These are phyloP conservation scores for Macrosoma leucophasiata DNA, from an alignment of 2,888 invertebrate species.

Conservation along the genomic window DNA sequence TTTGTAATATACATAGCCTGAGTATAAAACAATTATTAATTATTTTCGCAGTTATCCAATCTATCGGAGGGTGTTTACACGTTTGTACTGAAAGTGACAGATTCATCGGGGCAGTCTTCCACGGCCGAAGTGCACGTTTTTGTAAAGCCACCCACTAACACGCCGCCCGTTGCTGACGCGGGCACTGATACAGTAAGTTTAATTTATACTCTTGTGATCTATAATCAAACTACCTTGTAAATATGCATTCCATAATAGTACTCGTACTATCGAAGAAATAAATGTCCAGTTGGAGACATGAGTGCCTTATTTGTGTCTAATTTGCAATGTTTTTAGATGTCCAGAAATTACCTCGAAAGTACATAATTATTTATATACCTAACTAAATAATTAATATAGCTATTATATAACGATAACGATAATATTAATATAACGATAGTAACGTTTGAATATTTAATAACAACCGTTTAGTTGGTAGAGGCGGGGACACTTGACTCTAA, in stretches of 20 bases:
- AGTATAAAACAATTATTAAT: too few species aligned
- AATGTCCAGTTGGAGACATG: not conserved
- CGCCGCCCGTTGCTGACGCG: constrained; percentile 84
- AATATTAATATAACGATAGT: too few species aligned
- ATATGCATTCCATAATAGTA: not conserved
- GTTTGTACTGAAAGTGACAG: constrained; percentile 94
- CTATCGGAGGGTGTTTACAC: constrained; percentile 96
- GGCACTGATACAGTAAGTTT: constrained; percentile 71
- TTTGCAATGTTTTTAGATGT: too few species aligned
- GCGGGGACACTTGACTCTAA: too few species aligned
- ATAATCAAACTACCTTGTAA: not conserved
- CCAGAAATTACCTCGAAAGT: too few species aligned
- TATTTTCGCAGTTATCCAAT: constrained; percentile 80
- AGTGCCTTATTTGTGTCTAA: not conserved
- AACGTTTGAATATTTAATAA: too few species aligned
- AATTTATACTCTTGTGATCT: constrained; percentile 1
- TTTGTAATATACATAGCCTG: too few species aligned
- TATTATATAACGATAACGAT: too few species aligned
- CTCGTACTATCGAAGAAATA: not conserved
- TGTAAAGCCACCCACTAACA: constrained; percentile 92
- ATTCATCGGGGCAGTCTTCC: constrained; percentile 91
- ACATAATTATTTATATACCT: too few species aligned
- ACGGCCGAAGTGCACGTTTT: constrained; percentile 93
- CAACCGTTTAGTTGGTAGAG: too few species aligned
- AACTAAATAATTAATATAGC: too few species aligned